Conservation (phyloP, 2,888 invertebrate genomes). For the Julus scandinavius region DNA sequence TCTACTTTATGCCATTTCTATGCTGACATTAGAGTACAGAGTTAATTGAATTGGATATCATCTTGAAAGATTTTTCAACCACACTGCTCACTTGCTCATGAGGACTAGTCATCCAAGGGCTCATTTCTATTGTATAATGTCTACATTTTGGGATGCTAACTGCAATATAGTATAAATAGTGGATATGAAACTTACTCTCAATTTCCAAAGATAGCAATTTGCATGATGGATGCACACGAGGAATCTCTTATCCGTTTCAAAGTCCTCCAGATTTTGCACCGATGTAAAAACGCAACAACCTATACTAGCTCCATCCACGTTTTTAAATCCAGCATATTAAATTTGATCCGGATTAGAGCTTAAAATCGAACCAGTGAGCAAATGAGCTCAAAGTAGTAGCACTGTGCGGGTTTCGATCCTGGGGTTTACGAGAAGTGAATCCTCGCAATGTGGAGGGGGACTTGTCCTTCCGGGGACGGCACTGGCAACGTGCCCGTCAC, state of each 20-base stretch:
- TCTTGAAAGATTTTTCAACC: too few species aligned
- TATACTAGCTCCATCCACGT: background rate
- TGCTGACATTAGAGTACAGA: too few species aligned
- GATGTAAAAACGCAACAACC: background rate
- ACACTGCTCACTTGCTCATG: too few species aligned
- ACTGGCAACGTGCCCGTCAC: background rate
- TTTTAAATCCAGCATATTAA: conserved; percentile 2
- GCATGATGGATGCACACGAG: background rate
- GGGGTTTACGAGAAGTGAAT: background rate
- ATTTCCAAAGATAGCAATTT: background rate
- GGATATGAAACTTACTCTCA: conserved; percentile 3
- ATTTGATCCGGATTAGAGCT: background rate
- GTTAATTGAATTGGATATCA: too few species aligned
- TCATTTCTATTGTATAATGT: background rate
- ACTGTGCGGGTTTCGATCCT: background rate
- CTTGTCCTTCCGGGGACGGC: background rate
- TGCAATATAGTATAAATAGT: background rate
- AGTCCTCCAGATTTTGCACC: background rate
- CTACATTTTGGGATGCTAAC: background rate
- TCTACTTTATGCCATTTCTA: too few species aligned
- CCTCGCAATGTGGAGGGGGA: background rate
- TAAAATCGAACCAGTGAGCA: background rate
- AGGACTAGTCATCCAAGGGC: too few species aligned
- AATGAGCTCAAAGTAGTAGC: conserved; percentile 13
- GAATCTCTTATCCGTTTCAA: background rate